Base-by-base conservation (phyloP, 1,140 invertebrate genomes). In the Eupeodes corollae region DNA sequence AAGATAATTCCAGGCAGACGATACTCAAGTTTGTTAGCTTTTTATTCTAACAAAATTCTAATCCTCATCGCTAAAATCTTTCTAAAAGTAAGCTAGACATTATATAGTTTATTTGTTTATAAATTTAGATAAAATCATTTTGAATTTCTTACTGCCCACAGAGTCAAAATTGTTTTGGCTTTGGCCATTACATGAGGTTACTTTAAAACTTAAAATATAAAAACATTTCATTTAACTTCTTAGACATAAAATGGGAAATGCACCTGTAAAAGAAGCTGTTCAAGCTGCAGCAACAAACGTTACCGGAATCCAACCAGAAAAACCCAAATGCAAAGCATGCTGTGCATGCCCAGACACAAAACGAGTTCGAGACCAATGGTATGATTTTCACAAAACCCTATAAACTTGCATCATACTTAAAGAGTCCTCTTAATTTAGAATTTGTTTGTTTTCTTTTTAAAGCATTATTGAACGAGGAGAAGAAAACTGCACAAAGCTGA, bases 271-370 rank as follows among this genome's bases (percentile, higher is more conserved):
- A 45, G 54, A 62, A 54, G 56, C 52, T 15, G 54, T 47, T 9
- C 46, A 58, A 26, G 48, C 47, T 56, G 57, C 68, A 9, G 68
- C 68, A 51, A 63, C 56, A 2, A 55, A 65, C 2, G 56, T 62
- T 43, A 64, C 58, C 37, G 54, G 59, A 16, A 57, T 57, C 37
- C 50, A 56, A 10, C 58, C 59, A 13, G 71, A 75, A 50, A 77
- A 74, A 46, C 78, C 80, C 40, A 90, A 90, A 67, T 72, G 88
- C 44, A 98, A 97, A 70, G 86, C 95, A 14, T 98, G 94, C 61
- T 98, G 95, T 75, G 93, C 93, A 41, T 98, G 95, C 74, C 94
- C 93, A 1, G 94, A 98, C 75, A 98, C 94, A 0, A 97, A 93
- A 70, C 82, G 81, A 73, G 79, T 73, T 19, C 74, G 93, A 58